Percentiles rank a stretch among this genome's conserved stretches.
Conservation (phyloP, 2,113 vertebrate genomes). For the Lipotes vexillifer region DNA sequence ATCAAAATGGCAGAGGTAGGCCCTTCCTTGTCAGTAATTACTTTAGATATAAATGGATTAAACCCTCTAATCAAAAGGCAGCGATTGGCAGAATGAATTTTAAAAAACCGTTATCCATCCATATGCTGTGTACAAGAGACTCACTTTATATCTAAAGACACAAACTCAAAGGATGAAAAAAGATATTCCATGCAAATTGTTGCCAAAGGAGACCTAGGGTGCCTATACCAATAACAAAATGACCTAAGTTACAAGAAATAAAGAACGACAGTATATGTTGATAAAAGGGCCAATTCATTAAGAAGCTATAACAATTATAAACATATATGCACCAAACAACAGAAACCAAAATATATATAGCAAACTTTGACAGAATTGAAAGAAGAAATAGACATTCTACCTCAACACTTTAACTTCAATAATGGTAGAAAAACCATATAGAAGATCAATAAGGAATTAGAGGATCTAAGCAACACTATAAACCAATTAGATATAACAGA, state of each 20-base stretch:
- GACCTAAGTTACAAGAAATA: neutral
- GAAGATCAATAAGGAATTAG: neutral
- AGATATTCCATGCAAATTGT: neutral
- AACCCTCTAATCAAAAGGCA: neutral
- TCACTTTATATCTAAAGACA: neutral
- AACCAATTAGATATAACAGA: neutral
- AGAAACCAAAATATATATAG: neutral
- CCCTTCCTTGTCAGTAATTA: neutral
- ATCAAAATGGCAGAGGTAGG: neutral
- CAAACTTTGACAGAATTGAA: neutral
- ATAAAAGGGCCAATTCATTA: neutral
- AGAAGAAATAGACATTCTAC: neutral
- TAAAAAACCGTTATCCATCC: neutral
- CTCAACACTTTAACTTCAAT: neutral
- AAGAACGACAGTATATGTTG: neutral
- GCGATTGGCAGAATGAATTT: neutral
- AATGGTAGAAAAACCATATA: neutral
- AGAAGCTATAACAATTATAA: neutral
- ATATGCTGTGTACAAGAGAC: neutral
- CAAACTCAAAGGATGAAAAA: neutral
- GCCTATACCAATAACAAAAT: neutral
- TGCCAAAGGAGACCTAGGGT: neutral
- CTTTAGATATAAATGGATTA: neutral
- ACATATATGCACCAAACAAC: neutral
- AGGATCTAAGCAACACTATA: neutral